phyloP scores from a whole-genome alignment of 2,797 vertebrate species.

The Dicrostonyx torquatus region DNA sequence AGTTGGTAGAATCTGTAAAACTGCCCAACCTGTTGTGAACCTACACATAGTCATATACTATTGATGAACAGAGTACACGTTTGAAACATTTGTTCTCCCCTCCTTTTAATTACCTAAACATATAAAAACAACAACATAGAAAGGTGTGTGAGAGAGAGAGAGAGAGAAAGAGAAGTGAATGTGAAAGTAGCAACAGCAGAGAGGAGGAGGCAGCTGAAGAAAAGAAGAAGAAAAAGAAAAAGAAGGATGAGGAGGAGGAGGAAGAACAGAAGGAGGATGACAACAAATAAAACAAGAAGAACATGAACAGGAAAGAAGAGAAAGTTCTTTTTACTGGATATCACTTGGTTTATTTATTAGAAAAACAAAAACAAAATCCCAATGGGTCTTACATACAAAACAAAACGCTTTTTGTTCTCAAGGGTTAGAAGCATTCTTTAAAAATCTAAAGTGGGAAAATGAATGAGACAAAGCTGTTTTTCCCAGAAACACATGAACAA shows the following conservation, averaged over 20 bases:
- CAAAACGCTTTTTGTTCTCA: constrained; percentile 66
- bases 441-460: constrained; percentile 77
- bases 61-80: not conserved
- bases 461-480: constrained; percentile 56
- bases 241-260: not conserved
- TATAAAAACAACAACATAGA: not conserved
- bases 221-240: too few species aligned
- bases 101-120: not conserved
- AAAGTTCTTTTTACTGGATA: not conserved
- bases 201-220: not conserved
- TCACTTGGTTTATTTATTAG: constrained; percentile 81
- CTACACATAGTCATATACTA: rapidly evolving
- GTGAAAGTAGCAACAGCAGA: not conserved
- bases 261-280: too few species aligned
- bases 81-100: not conserved
- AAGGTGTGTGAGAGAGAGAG: not conserved
- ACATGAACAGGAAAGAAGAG: too few species aligned
- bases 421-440: constrained; percentile 76
- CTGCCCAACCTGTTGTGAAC: not conserved
- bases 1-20: not conserved
- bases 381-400: constrained; percentile 81
- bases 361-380: constrained; percentile 60
- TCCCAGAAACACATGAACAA: constrained; percentile 61
- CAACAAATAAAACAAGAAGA: too few species aligned
- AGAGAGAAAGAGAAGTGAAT: rapidly evolving